Conservation (phyloP, 2,113 vertebrate genomes). For the Cryptotis parvus region DNA sequence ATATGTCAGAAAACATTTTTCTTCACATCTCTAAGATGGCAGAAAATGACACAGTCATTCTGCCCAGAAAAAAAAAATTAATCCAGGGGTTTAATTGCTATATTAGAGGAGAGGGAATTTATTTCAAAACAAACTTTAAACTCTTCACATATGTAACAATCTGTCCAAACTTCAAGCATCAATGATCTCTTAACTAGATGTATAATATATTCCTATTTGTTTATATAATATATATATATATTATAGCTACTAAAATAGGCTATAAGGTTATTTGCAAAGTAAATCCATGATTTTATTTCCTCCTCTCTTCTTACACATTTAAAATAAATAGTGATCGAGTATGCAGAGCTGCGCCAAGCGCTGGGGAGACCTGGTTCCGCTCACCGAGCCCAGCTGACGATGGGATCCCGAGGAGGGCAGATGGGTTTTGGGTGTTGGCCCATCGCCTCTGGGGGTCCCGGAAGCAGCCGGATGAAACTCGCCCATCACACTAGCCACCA, state of each 20-base stretch:
- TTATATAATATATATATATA: neutral
- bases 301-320: neutral
- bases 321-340: neutral
- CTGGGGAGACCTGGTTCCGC: too few species aligned
- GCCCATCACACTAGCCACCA: too few species aligned
- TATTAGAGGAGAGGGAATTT: neutral
- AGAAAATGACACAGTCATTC: neutral
- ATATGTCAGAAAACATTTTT: neutral
- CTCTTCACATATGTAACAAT: neutral
- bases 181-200: neutral
- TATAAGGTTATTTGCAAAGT: neutral
- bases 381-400: too few species aligned
- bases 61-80: too few species aligned
- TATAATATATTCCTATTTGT: neutral
- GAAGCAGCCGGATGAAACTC: too few species aligned
- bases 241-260: neutral
- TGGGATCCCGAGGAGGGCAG: too few species aligned
- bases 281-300: neutral
- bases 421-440: too few species aligned
- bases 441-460: too few species aligned
- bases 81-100: neutral
- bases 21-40: neutral
- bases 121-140: neutral
- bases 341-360: too few species aligned
- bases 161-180: conserved; percentile 4